Base-by-base conservation (phyloP, 2,888 invertebrate genomes). In the Netelia melanura region DNA sequence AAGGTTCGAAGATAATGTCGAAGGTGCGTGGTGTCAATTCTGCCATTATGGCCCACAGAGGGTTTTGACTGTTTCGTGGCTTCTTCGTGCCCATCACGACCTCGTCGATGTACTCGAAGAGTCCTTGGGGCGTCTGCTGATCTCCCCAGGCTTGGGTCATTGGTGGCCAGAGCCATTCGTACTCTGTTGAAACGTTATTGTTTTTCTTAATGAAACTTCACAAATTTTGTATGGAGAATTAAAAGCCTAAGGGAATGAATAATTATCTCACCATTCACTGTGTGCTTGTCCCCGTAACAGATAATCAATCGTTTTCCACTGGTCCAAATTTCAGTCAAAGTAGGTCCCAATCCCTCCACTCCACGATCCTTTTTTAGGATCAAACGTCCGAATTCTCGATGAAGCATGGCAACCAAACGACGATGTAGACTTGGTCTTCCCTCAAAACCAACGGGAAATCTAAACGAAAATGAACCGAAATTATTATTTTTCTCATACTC, bases 361-460 rank as follows among this genome's bases (percentile, higher is more conserved):
- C 91, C 91, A 81, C 87, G 87, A 64, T 91, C 90, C 3, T 94
- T 95, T 10, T 91, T 89, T 0, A 96, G 94, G 82, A 96, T 92
- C 86, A 95, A 95, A 0, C 95, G 94, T 0, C 95, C 95, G 21
- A 96, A 93, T 90, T 96, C 95, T 44, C 94, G 92, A 84, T 95
- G 94, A 1, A 96, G 92, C 67, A 96, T 92, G 56, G 94, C 93
- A n/a, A 95, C 92, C 0, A 96, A 92, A 14, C 95, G 94, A 9
- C 93, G 92, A 90, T 96, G 96, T 1, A 95, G 94, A 14, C 91
- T 90, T 0, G 94, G 92, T 25, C 95, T 94, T 0, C 95, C 94
- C 0, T 94, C 91, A 52, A 96, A 96, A 2, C 96, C 96, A 21
- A 96, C 94, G 0, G 97, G 97, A 93, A 98, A 97, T 84, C 97